Base-by-base conservation (phyloP, 2,888 invertebrate genomes). In the Lasioglossum pauxillum region DNA sequence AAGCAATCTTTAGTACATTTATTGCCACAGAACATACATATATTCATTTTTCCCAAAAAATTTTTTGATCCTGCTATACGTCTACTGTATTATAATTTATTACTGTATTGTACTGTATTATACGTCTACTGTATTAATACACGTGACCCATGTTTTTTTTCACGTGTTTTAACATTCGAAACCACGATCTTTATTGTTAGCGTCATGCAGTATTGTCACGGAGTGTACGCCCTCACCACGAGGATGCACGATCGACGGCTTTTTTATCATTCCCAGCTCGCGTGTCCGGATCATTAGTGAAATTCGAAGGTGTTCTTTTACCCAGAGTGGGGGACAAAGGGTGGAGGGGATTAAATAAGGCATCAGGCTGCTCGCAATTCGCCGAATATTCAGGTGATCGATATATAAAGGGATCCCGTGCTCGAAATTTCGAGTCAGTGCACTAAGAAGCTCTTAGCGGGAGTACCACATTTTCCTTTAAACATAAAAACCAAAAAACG, bases 341-440 rank as follows among this genome's bases (percentile, higher is more conserved):
- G 79, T 57, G 78, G 89, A 87, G 91, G 82, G 88, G 86, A 76
- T 78, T 88, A 91, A 90, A 89, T 87, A 91, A 91, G 87, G 91
- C 90, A 90, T 89, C 88, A 90, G 90, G 87, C 92, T 92, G 87
- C 84, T 86, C 86, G 89, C 92, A 92, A 90, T 90, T 92, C 91
- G 85, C 89, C 91, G 92, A 91, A 93, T 93, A 90, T 89, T 86
- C 90, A 84, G 84, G 81, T 91, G 90, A 91, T 91, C 90, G 91
- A 91, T 93, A 94, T 93, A 93, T 93, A 94, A 93, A 92, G 93
- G 90, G 89, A 92, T 89, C 91, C 84, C 78, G 78, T 79, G 84
- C 86, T 75, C 80, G 82, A 75, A 85, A 78, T 89, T 87, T 84
- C 91, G 90, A 92, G 90, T 92, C 93, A 92, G 93, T 93, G 89